phyloP scores from a whole-genome alignment of 2,888 invertebrate genomes.

The Noctua janthina region DNA sequence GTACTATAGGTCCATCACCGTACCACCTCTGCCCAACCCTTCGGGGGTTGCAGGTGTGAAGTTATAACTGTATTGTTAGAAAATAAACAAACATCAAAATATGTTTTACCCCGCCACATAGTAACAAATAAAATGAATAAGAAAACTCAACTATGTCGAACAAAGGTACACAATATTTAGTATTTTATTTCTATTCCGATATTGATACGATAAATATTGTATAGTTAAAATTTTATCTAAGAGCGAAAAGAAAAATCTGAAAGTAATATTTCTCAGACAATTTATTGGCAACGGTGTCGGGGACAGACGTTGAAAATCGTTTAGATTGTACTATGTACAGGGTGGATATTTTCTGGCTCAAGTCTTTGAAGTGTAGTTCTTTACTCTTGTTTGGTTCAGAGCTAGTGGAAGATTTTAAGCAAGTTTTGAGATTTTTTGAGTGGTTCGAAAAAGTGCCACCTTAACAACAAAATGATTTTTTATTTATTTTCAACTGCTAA shows the following conservation, averaged over 20 bases:
- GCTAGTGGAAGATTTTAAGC: neutral
- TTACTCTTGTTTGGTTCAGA: neutral
- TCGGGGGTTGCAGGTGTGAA: neutral
- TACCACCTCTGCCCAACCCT: neutral
- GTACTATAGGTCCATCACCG: neutral
- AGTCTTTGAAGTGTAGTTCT: neutral
- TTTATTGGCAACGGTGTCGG: constrained; percentile 60
- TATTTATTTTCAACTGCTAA: neutral
- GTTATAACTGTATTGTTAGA: neutral
- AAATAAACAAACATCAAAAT: neutral
- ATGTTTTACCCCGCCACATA: neutral
- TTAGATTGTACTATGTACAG: constrained; percentile 44
- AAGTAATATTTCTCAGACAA: constrained; percentile 58
- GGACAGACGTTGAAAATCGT: constrained; percentile 52
- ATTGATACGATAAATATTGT: constrained; percentile 34
- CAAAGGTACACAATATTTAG: constrained; percentile 5
- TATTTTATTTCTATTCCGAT: constrained; percentile 35
- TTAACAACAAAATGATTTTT: neutral
- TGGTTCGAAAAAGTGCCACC: neutral
- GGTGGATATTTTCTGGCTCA: constrained; percentile 25
- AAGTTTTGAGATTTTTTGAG: neutral
- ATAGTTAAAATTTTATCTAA: constrained; percentile 42
- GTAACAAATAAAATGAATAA: constrained; percentile 2
- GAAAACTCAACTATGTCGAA: constrained; percentile 4
- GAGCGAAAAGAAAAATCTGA: constrained; percentile 45